Evolutionary conservation across 2,797 vertebrate genomes (phyloP), one percentile per base, ranked within the genome.

Genomic region (Otolemur crassicaudatus): DNA sequence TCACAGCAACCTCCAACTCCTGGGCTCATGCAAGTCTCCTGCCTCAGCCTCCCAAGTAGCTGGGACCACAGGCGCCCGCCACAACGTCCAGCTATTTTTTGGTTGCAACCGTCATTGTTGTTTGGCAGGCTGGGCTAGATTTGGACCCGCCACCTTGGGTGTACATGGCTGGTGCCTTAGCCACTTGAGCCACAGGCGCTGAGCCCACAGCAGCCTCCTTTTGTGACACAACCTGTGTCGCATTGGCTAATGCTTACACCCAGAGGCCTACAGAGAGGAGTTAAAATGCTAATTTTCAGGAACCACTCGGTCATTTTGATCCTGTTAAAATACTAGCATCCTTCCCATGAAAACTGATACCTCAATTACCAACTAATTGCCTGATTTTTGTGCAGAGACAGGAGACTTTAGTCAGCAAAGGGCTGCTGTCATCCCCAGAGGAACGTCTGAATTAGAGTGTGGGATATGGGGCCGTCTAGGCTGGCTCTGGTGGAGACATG

Each of bases 261-360:
- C 85, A 88, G 69, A 91, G 67, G 46, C 87, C 82, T 31, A 7
- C 93, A 96, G 94, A 88, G 76, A 96, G 67, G 83, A 95, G 91
- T 92, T 96, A 93, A 94, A 94, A 96, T 96, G 89, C 91, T 95
- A 79, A 75, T 95, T 97, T 91, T 94, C 65, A 90, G 93, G 63
- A 77, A 34, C 7, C 0, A 16, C 91, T 97, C 46, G 90, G 89
- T 96, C 58, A 83, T 95, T 93, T 96, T 72, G 58, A 92, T 87
- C 72, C 72, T 43, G 77, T 84, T 91, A 96, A 87, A 94, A 92
- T 77, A 92, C 76, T 70, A 96, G 83, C 80, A 90, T 94, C 90
- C 82, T 96, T 96, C 79, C 97, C 37, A n/a, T 84, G 67, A 73
- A 93, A 95, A 81, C 63, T 31, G 56, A 37, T 76, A 53, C 86